phyloP scores from a whole-genome alignment of 2,113 vertebrate species.

The Ascaphus truei region DNA sequence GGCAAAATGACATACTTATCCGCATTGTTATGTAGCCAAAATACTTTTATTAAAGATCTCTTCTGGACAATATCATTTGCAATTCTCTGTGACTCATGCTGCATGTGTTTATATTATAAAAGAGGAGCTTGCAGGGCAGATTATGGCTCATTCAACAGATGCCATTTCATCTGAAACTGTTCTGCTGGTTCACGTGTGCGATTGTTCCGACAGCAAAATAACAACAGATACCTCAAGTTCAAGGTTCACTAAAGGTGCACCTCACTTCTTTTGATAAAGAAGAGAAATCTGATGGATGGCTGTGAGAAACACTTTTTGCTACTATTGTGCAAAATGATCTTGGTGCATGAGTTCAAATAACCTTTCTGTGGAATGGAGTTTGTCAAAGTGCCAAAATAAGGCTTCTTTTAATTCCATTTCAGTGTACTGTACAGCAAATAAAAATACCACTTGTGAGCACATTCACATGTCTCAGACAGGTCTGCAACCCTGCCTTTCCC shows the following conservation, averaged over 20 bases:
- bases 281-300: background rate
- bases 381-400: background rate
- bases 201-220: background rate
- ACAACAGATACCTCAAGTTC: background rate
- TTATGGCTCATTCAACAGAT: background rate
- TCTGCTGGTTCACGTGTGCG: background rate
- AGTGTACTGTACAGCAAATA: too few relatives aligned
- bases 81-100: constrained; percentile 8
- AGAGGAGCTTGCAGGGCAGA: background rate
- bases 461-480: too few relatives aligned
- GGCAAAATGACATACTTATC: constrained; percentile 4
- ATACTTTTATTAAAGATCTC: background rate
- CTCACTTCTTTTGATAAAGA: background rate
- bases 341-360: background rate
- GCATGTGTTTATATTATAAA: background rate
- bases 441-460: too few relatives aligned
- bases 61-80: constrained; percentile 9
- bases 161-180: background rate
- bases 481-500: too few relatives aligned
- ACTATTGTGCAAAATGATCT: background rate
- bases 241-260: constrained; percentile 15
- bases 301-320: background rate
- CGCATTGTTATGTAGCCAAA: background rate
- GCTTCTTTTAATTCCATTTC: background rate
- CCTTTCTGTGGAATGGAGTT: background rate